Evolutionary conservation across 2,113 vertebrate species (phyloP).

Genomic region (Irena cyanogastra): DNA sequence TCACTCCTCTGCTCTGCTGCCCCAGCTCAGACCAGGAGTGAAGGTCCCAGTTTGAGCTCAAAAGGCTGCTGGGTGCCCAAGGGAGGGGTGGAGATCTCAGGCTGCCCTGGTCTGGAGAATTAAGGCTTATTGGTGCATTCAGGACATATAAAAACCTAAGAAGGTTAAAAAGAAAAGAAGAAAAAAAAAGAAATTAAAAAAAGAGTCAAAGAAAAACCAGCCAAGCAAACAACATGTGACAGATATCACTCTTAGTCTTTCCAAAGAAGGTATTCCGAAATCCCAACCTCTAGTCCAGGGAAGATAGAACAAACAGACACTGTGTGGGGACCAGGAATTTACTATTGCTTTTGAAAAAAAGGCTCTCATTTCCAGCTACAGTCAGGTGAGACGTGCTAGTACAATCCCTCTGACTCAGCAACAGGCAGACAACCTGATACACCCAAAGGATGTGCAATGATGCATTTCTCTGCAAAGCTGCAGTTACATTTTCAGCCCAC

Average conservation of each 20-base stretch:
- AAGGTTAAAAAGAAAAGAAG: background rate
- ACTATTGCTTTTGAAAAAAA: background rate
- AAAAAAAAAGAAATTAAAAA: rapidly evolving
- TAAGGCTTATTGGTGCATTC: background rate
- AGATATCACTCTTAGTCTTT: background rate
- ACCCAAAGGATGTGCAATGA: background rate
- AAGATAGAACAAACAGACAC: background rate
- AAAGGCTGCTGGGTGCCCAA: background rate
- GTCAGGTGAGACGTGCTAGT: background rate
- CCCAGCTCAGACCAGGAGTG: background rate
- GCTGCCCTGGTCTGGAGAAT: background rate
- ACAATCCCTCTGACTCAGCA: background rate
- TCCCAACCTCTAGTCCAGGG: background rate
- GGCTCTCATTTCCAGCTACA: background rate
- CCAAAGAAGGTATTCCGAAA: background rate
- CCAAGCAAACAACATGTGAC: background rate
- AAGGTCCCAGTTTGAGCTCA: background rate
- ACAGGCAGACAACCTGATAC: background rate
- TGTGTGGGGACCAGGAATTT: background rate
- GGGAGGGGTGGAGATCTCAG: background rate
- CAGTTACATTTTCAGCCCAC: background rate
- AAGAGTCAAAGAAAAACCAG: background rate
- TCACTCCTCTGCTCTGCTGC: background rate
- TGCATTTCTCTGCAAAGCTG: background rate
- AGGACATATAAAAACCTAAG: background rate